A percentile compares a stretch with the other conserved stretches of the same genome.
Conservation (phyloP, 2,797 vertebrate species). For the Cirrhinus mrigala region DNA sequence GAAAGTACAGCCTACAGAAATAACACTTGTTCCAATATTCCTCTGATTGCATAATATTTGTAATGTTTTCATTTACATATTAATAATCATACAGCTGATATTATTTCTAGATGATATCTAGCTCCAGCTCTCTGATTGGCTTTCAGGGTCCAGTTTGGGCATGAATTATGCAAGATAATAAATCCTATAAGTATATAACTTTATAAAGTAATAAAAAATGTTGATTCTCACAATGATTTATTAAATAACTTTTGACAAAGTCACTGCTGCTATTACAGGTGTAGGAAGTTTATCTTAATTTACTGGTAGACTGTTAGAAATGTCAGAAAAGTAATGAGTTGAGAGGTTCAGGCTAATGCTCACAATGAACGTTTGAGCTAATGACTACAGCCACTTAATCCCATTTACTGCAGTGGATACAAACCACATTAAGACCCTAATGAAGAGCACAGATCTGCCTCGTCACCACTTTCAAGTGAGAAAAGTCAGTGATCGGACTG, state of each 20-base stretch:
- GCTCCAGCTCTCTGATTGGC: not conserved
- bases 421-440: conserved; percentile 22
- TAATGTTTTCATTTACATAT: no score
- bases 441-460: conserved; percentile 14
- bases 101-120: not conserved
- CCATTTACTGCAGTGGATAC: conserved; percentile 38
- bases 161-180: not conserved
- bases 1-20: no score
- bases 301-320: not conserved
- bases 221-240: no score
- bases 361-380: conserved; percentile 1
- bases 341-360: conserved; percentile 20
- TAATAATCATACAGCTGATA: not conserved
- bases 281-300: not conserved
- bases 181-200: no score
- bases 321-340: conserved; percentile 24
- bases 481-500: conserved; percentile 15
- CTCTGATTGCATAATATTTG: no score
- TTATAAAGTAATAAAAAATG: no score
- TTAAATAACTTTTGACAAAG: not conserved
- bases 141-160: not conserved
- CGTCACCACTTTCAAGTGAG: conserved; percentile 17
- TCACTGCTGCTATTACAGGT: not conserved
- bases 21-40: no score
- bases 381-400: conserved; percentile 36